A percentile compares a stretch with the other conserved stretches of the same genome.
Conservation (phyloP, 1,140 invertebrate genomes). For the Gonioctena quinquepunctata region DNA sequence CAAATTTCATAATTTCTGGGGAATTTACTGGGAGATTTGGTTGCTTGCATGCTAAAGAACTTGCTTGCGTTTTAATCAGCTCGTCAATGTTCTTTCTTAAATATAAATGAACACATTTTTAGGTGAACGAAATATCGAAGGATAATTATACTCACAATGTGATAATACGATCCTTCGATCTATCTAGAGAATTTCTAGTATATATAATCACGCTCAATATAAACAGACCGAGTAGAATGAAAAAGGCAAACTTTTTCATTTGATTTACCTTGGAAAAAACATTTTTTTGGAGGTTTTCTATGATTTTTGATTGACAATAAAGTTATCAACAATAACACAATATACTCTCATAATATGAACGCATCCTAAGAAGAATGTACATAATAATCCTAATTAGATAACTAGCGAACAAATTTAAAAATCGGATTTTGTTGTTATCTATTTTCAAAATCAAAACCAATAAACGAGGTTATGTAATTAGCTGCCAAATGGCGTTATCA, state of each 20-base stretch:
- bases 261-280: neutral
- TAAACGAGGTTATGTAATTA: too few relatives aligned
- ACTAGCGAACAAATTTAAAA: too few relatives aligned
- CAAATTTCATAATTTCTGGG: slow-evolving; percentile 71
- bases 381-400: too few relatives aligned
- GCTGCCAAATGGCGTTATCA: too few relatives aligned
- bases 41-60: slow-evolving; percentile 60
- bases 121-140: neutral
- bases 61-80: slow-evolving; percentile 32
- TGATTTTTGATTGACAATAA: too few relatives aligned
- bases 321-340: too few relatives aligned
- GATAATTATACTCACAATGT: slow-evolving; percentile 21
- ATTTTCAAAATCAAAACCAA: too few relatives aligned
- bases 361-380: too few relatives aligned
- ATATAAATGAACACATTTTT: slow-evolving; percentile 10
- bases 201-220: neutral
- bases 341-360: too few relatives aligned
- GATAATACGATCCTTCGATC: neutral
- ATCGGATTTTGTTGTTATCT: too few relatives aligned
- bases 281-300: neutral
- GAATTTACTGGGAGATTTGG: slow-evolving; percentile 68
- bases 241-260: neutral
- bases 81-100: slow-evolving; percentile 34
- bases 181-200: neutral
- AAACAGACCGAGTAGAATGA: neutral